These are phyloP conservation scores for Diadophis punctatus DNA, from an alignment of 2,113 vertebrate species.

Conservation along the genomic window DNA sequence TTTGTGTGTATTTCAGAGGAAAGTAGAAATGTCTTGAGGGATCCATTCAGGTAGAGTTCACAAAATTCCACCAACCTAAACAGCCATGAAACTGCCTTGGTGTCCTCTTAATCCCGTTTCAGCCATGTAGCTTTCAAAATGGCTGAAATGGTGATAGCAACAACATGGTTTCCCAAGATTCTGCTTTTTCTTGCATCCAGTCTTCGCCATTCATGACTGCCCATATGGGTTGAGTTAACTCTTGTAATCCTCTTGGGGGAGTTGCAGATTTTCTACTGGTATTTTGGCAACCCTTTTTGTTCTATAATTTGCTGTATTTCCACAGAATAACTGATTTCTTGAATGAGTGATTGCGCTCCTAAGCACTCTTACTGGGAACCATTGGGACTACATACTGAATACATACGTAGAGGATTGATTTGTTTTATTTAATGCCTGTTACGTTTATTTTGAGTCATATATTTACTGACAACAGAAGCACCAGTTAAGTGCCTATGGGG, in stretches of 20 bases:
- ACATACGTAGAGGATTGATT: too few species aligned
- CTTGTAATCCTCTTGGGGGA: neutral
- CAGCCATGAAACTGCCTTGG: neutral
- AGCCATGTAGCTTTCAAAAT: neutral
- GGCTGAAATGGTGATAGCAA: neutral
- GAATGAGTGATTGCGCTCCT: neutral
- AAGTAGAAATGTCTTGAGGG: neutral
- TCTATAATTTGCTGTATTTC: neutral
- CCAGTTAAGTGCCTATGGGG: constrained; percentile 1
- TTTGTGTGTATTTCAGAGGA: neutral
- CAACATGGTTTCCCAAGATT: neutral
- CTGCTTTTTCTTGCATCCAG: neutral
- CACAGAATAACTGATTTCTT: neutral
- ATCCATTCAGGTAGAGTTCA: neutral
- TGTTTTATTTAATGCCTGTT: neutral
- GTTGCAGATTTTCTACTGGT: neutral
- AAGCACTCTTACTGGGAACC: neutral
- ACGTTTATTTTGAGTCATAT: too few species aligned
- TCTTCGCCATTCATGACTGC: neutral
- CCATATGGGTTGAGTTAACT: neutral
- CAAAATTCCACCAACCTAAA: neutral
- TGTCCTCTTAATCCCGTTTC: neutral
- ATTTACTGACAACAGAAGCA: neutral
- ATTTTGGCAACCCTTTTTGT: neutral
- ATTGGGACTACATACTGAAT: too few species aligned